These are phyloP conservation scores for Rotaria socialis DNA, from an alignment of 2,888 invertebrate genomes.

Conservation along the genomic window DNA sequence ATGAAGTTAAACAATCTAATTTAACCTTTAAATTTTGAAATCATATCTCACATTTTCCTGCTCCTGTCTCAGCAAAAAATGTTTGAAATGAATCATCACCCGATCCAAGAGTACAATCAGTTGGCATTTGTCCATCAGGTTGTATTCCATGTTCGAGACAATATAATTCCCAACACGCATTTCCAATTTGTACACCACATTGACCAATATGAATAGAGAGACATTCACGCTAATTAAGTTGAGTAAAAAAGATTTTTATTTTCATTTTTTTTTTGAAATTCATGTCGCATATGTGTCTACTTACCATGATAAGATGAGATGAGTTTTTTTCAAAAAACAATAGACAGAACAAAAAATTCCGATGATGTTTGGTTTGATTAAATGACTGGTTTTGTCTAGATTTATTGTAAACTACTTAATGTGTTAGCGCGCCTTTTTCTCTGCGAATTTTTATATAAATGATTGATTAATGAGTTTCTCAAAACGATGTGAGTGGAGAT, in stretches of 20 bases:
- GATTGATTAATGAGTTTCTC: background rate
- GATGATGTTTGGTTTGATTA: background rate
- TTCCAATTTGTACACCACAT: slow-evolving; percentile 61
- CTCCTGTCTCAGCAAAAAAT: slow-evolving; percentile 46
- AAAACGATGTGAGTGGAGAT: no score
- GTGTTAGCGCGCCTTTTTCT: slow-evolving; percentile 1
- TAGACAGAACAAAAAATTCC: background rate
- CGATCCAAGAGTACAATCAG: slow-evolving; percentile 54
- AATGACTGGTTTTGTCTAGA: background rate
- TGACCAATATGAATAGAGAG: slow-evolving; percentile 59
- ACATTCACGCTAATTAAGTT: slow-evolving; percentile 57
- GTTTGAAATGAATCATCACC: slow-evolving; percentile 66
- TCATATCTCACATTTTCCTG: slow-evolving; percentile 56
- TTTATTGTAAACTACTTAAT: background rate
- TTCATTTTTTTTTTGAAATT: background rate
- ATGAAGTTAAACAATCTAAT: background rate
- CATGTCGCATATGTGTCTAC: background rate
- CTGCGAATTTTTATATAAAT: background rate
- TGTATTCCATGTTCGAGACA: slow-evolving; percentile 63
- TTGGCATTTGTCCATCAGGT: slow-evolving; percentile 47
- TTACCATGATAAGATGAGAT: background rate
- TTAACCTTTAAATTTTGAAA: background rate
- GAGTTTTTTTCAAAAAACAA: background rate
- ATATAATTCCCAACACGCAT: slow-evolving; percentile 65
- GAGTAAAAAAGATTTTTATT: background rate